phyloP scores from a whole-genome alignment of 2,797 vertebrate species.

The Psittacula echo region DNA sequence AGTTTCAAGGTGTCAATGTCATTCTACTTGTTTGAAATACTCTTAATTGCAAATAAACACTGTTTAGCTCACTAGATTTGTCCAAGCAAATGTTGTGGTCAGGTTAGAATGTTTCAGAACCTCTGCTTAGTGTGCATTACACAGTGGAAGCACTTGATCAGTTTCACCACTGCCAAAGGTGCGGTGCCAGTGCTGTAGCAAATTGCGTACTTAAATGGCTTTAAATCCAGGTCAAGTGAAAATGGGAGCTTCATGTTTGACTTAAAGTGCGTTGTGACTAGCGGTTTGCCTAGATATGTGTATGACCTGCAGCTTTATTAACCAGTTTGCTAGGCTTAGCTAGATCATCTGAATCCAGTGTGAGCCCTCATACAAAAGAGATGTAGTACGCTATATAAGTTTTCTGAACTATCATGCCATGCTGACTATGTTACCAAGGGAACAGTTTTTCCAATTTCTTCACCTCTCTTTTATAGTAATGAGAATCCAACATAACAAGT shows the following conservation, averaged over 20 bases:
- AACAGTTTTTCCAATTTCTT: background rate
- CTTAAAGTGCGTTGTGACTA: background rate
- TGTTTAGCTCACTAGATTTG: background rate
- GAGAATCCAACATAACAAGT: background rate
- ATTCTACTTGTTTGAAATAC: background rate
- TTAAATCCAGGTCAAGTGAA: background rate
- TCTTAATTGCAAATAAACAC: background rate
- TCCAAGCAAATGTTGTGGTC: background rate
- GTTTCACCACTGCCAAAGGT: background rate
- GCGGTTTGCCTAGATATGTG: background rate
- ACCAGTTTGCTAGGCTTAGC: background rate
- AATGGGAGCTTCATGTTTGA: background rate
- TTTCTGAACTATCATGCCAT: background rate
- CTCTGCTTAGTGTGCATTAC: background rate
- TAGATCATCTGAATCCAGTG: background rate
- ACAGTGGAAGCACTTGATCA: background rate
- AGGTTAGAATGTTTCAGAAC: background rate
- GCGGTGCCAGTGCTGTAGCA: background rate
- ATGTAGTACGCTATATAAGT: background rate
- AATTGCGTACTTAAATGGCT: background rate
- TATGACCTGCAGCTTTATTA: background rate
- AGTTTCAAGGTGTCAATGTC: background rate
- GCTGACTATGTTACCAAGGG: background rate
- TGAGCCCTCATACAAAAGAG: background rate
- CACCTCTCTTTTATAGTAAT: background rate